These are phyloP conservation scores for Pygocentrus nattereri DNA, from an alignment of 2,797 vertebrate species.

Conservation along the genomic window DNA sequence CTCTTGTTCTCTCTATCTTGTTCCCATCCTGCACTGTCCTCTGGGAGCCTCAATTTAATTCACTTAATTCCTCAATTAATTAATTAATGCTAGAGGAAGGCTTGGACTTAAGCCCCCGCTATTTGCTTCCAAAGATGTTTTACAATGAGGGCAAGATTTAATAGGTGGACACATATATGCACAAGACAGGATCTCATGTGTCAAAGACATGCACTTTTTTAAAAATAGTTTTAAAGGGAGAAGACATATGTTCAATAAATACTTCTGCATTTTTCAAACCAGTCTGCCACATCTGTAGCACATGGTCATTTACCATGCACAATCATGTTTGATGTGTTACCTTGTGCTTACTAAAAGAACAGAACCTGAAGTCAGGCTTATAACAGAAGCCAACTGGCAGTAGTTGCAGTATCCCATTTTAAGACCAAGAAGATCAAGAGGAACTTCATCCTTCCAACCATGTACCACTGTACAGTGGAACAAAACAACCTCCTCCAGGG, in stretches of 20 bases:
- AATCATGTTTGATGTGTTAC: too few relatives aligned
- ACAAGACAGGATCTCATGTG: not conserved
- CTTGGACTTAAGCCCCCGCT: conserved; percentile 23
- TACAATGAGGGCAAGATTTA: not conserved
- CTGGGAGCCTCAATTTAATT: conserved; percentile 47
- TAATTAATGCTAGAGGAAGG: conserved; percentile 28
- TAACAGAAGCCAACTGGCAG: too few relatives aligned
- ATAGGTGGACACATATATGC: conserved; percentile 3
- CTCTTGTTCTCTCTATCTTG: not conserved
- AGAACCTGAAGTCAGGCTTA: too few relatives aligned
- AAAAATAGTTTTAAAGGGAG: not conserved
- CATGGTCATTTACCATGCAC: too few relatives aligned
- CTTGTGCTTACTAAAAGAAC: too few relatives aligned
- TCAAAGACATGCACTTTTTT: not conserved
- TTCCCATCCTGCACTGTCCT: conserved; percentile 9
- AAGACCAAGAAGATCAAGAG: too few relatives aligned
- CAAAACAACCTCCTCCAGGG: too few relatives aligned
- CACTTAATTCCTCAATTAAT: conserved; percentile 55
- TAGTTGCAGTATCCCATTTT: too few relatives aligned
- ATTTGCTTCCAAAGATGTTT: conserved; percentile 40
- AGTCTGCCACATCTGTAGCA: too few relatives aligned
- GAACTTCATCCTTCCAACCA: too few relatives aligned
- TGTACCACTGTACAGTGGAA: too few relatives aligned
- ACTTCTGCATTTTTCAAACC: not conserved
- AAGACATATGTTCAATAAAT: not conserved